Evolutionary conservation across 2,113 vertebrate genomes (phyloP).

Genomic region (Podiceps cristatus): DNA sequence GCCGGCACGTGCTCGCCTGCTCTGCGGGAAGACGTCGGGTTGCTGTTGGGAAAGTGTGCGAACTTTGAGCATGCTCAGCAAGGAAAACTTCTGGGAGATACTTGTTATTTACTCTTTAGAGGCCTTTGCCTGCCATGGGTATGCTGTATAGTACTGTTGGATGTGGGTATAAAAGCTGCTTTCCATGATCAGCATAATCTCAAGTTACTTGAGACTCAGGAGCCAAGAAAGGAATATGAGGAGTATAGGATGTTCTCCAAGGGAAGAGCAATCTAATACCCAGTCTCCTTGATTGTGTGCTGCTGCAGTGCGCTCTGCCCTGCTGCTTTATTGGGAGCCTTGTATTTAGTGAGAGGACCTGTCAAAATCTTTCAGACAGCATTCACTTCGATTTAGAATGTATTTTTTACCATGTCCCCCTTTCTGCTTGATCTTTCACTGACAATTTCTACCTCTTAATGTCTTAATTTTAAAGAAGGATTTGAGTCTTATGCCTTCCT

Average conservation of each 20-base stretch:
- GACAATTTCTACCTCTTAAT: background rate
- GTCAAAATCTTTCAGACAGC: background rate
- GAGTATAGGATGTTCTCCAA: background rate
- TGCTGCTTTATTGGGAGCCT: background rate
- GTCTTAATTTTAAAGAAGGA: background rate
- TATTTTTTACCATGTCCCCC: background rate
- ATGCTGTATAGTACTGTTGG: background rate
- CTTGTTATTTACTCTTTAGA: background rate
- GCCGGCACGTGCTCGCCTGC: fast-evolving
- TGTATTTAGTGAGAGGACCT: background rate
- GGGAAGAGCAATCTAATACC: background rate
- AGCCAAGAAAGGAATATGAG: constrained; percentile 5
- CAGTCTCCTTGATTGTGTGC: background rate
- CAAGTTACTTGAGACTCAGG: background rate
- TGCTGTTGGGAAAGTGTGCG: fast-evolving
- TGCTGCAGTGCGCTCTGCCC: fast-evolving
- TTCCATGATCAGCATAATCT: background rate
- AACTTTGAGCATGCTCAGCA: fast-evolving
- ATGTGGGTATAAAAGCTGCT: background rate
- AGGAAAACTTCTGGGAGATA: background rate
- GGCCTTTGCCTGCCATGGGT: background rate
- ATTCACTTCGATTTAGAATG: background rate
- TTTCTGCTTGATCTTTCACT: background rate
- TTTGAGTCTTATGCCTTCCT: background rate
- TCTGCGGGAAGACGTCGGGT: background rate